Percentiles rank a stretch among this genome's conserved stretches.
phyloP scores from a whole-genome alignment of 2,113 vertebrate genomes.

The Ochotona curzoniae region DNA sequence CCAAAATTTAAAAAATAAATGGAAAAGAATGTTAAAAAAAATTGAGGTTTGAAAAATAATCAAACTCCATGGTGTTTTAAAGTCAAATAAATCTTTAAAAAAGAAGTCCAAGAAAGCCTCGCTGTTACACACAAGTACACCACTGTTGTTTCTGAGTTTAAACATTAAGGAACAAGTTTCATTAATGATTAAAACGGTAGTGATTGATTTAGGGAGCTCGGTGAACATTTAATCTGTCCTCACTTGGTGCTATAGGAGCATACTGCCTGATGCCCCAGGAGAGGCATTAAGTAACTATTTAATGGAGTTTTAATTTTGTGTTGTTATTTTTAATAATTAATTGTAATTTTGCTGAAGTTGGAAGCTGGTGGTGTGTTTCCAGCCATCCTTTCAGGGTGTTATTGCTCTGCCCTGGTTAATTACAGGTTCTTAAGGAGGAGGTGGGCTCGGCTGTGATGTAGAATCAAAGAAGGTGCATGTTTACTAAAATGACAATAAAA shows the following conservation, averaged over 20 bases:
- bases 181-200: constrained; percentile 60
- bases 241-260: neutral
- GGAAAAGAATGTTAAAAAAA: neutral
- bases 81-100: constrained; percentile 17
- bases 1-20: too few species aligned
- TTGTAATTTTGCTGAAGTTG: constrained; percentile 69
- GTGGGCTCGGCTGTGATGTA: constrained; percentile 1
- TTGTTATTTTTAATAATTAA: constrained; percentile 74
- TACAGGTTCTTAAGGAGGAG: constrained; percentile 37
- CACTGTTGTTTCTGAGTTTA: constrained; percentile 50
- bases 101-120: constrained; percentile 2
- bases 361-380: constrained; percentile 47
- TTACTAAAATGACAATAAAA: constrained; percentile 61
- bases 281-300: constrained; percentile 59
- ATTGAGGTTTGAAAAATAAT: neutral
- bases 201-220: neutral
- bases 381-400: constrained; percentile 25
- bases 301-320: constrained; percentile 72
- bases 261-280: constrained; percentile 16
- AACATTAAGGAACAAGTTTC: constrained; percentile 58
- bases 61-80: neutral
- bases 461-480: constrained; percentile 48
- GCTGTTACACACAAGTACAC: neutral
- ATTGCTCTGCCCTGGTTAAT: constrained; percentile 48
- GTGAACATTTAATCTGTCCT: constrained; percentile 37